Evolutionary conservation across 2,113 vertebrate genomes (phyloP).

Genomic region (Ophiodon elongatus): DNA sequence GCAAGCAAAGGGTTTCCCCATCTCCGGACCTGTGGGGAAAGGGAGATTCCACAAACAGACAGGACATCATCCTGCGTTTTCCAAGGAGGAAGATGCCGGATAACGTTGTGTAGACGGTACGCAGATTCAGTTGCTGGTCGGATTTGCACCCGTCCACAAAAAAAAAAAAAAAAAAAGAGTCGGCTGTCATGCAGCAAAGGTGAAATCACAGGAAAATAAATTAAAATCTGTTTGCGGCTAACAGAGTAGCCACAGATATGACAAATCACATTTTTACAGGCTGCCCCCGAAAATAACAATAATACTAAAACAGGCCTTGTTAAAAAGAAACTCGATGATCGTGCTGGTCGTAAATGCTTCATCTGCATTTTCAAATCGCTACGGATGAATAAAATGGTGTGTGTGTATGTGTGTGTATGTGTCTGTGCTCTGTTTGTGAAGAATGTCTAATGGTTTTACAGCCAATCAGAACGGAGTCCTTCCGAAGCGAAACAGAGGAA

Average conservation of each 20-base stretch:
- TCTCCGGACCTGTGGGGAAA: conserved; percentile 4
- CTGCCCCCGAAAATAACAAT: neutral
- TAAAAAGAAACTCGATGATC: neutral
- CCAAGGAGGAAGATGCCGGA: neutral
- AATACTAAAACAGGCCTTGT: neutral
- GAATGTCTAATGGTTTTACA: conserved; percentile 30
- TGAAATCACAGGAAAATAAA: conserved; percentile 3
- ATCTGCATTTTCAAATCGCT: conserved; percentile 9
- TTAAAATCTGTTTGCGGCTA: neutral
- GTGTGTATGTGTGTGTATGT: neutral
- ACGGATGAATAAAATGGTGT: conserved; percentile 1
- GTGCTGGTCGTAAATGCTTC: neutral
- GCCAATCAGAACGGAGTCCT: conserved; percentile 47
- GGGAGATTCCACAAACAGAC: neutral
- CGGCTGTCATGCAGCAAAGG: neutral
- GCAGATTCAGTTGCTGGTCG: neutral
- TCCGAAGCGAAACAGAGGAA: conserved; percentile 17
- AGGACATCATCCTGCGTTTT: neutral
- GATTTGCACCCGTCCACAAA: neutral
- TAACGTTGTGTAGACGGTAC: neutral
- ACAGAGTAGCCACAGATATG: neutral
- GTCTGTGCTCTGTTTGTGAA: neutral
- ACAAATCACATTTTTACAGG: neutral
- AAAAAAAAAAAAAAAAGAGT: neutral
- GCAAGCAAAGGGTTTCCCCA: conserved; percentile 6